phyloP scores from a whole-genome alignment of 2,797 vertebrate species.

The Nyctalus aviator region DNA sequence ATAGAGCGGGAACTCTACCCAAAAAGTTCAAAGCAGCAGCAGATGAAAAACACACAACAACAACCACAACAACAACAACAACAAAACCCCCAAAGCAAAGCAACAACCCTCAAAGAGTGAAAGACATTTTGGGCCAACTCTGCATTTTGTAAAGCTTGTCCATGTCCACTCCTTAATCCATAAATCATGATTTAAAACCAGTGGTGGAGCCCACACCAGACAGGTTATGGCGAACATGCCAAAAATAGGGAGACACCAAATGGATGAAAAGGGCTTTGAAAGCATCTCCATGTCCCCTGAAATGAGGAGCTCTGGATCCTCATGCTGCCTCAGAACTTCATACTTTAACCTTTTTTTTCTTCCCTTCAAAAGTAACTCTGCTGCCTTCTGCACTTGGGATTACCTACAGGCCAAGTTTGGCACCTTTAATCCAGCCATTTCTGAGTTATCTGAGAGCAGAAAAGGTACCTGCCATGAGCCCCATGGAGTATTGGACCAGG shows the following conservation, averaged over 20 bases:
- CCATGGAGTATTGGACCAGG: neutral
- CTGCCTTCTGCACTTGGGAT: constrained; percentile 74
- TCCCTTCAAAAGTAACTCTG: constrained; percentile 73
- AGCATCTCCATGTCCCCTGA: neutral
- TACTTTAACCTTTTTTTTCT: constrained; percentile 73
- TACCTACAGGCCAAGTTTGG: constrained; percentile 80
- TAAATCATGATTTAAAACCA: constrained; percentile 59
- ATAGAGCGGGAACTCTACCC: neutral
- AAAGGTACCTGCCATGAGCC: neutral
- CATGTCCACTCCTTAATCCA: constrained; percentile 56
- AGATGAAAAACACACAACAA: neutral
- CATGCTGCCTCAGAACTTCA: constrained; percentile 55
- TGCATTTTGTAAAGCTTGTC: constrained; percentile 40
- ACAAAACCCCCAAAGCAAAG: neutral
- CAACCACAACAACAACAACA: neutral
- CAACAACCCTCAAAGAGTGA: neutral
- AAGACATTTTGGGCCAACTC: constrained; percentile 12
- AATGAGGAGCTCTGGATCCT: constrained; percentile 19
- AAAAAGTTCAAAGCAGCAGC: neutral
- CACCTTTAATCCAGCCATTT: constrained; percentile 80
- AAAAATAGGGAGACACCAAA: neutral
- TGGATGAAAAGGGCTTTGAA: neutral
- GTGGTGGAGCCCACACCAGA: neutral
- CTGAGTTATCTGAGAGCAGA: constrained; percentile 74
- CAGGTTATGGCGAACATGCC: rapidly evolving